Base-by-base conservation (phyloP, 2,888 invertebrate genomes). In the Arenicola marina region DNA sequence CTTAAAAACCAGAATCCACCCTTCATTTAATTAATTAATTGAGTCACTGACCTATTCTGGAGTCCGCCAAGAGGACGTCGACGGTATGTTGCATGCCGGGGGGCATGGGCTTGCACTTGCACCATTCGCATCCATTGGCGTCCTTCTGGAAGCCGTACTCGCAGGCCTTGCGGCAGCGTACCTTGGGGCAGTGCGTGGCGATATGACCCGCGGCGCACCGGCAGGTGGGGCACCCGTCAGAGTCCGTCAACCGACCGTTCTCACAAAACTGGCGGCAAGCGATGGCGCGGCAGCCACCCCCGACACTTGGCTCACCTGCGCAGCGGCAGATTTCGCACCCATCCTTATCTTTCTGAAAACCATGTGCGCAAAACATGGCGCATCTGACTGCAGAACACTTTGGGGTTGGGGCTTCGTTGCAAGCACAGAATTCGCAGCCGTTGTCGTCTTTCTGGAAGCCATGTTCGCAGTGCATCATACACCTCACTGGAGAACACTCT, bases 291-390 rank as follows among this genome's bases (percentile, higher is more conserved):
- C 65, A 65, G 46, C 31, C 29, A 15, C n/a, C 11, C n/a, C n/a
- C n/a, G n/a, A n/a, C n/a, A 1, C 43, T 45, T 3, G 21, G 21
- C 15, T 21, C 43, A 7, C 33, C 56, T 24, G 24, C 34, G 55
- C 65, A 65, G 18, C 51, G 31, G 53, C 65, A 65, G 2, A 31
- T 53, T 21, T 44, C 4, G 33, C 65, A 65, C 24, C 59, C 59
- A 4, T 33, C 15, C 1, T 51, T 38, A 51, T 65, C 65, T 2
- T 45, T 51, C 11, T 29, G 28, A 32, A 44, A 63, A 33, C 65
- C 65, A 21, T 24, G 24, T 15, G 43, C 29, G 26, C 62, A 62
- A 38, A 51, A 26, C 38, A 34, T 57, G 11, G 11, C 29, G 31
- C 62, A 62, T 33, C 44, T 29, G 21, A 62, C 28, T 0, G 48